Conservation (phyloP, 2,113 vertebrate genomes). For the Ammospiza nelsoni region DNA sequence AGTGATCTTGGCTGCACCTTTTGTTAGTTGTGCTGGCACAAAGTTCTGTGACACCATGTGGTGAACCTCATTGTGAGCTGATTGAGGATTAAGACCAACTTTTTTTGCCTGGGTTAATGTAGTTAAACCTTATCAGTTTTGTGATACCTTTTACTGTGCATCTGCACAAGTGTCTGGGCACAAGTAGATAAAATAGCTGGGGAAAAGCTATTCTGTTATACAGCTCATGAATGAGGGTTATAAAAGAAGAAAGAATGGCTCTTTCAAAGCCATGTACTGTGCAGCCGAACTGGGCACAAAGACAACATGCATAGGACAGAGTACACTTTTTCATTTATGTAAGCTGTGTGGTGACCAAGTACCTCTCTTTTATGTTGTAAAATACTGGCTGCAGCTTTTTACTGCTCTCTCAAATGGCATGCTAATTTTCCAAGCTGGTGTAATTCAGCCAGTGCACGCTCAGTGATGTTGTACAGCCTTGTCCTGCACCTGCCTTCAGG, state of each 20-base stretch:
- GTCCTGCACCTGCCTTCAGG: not conserved
- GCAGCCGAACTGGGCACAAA: not conserved
- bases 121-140: conserved; percentile 13
- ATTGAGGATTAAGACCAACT: not conserved
- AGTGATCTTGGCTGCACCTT: not conserved
- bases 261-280: not conserved
- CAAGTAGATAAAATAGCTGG: not conserved
- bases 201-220: not conserved
- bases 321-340: not conserved
- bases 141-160: not conserved
- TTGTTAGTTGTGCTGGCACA: not conserved
- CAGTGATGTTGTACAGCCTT: not conserved
- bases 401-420: not conserved
- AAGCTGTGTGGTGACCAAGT: not conserved
- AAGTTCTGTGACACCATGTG: not conserved
- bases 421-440: not conserved
- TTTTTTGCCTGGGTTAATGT: not conserved
- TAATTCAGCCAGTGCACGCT: not conserved
- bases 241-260: not conserved
- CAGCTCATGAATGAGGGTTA: not conserved
- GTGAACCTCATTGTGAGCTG: not conserved
- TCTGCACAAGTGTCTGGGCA: not conserved
- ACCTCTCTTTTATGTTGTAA: not conserved
- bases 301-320: not conserved
- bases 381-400: not conserved